Conservation (phyloP, 2,797 vertebrate species). For the Lepus townsendii region DNA sequence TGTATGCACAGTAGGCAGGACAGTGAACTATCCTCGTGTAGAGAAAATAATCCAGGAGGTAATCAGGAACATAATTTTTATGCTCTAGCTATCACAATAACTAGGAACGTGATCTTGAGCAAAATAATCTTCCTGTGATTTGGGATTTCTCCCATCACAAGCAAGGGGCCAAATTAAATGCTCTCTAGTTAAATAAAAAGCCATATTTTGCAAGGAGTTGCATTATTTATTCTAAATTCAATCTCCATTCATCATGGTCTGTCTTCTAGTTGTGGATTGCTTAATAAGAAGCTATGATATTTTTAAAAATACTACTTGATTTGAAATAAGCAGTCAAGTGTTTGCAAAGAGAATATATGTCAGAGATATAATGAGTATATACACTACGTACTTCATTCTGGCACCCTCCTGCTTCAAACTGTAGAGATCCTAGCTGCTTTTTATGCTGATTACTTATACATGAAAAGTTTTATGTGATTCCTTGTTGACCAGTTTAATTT, state of each 20-base stretch:
- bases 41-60: neutral
- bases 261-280: neutral
- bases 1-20: neutral
- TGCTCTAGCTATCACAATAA: neutral
- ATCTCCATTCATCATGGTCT: neutral
- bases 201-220: slow-evolving; percentile 11
- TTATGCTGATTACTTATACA: neutral
- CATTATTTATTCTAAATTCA: slow-evolving; percentile 25
- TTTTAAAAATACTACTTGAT: neutral
- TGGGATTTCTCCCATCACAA: slow-evolving; percentile 20
- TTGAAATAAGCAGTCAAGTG: slow-evolving; percentile 25
- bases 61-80: neutral
- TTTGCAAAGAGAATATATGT: neutral
- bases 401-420: neutral
- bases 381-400: neutral
- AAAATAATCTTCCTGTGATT: neutral
- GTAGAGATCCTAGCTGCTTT: neutral
- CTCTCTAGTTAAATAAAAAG: slow-evolving; percentile 21
- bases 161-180: slow-evolving; percentile 30
- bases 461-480: neutral
- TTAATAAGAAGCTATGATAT: slow-evolving; percentile 53
- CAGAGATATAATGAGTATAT: neutral
- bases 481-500: neutral
- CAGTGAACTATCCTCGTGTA: neutral
- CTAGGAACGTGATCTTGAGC: neutral